Evolutionary conservation across 2,113 vertebrate species (phyloP).

Genomic region (Phaethornis superciliosus): DNA sequence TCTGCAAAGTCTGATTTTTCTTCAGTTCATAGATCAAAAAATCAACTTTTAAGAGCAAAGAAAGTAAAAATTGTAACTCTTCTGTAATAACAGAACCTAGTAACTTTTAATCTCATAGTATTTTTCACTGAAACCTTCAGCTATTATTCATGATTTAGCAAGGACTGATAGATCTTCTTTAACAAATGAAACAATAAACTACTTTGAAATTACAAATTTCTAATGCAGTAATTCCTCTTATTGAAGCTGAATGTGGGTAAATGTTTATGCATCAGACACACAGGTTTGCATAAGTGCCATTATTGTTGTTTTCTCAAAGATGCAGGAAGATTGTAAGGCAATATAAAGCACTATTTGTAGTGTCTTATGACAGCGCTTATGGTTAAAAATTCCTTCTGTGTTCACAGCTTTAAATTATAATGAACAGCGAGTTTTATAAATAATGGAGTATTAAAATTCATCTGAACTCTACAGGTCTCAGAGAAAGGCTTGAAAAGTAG

Average conservation of each 20-base stretch:
- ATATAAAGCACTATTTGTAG: neutral
- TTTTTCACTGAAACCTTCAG: neutral
- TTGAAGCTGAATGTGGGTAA: neutral
- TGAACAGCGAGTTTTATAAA: neutral
- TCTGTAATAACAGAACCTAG: neutral
- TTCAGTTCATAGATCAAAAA: neutral
- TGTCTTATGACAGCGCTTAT: neutral
- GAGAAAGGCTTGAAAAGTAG: neutral
- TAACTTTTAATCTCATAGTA: neutral
- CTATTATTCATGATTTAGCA: neutral
- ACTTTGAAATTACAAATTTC: neutral
- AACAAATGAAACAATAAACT: neutral
- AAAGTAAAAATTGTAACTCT: neutral
- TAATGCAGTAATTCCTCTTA: neutral
- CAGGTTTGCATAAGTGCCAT: neutral
- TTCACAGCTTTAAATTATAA: constrained; percentile 10
- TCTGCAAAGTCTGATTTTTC: neutral
- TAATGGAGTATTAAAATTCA: neutral
- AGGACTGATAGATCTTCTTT: neutral
- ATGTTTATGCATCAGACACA: neutral
- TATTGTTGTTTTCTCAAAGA: neutral
- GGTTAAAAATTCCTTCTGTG: constrained; percentile 34
- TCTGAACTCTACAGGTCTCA: neutral
- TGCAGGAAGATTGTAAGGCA: neutral
- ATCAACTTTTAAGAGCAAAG: neutral